Base-by-base conservation (phyloP, 2,888 invertebrate genomes). In the Deilephila porcellus region DNA sequence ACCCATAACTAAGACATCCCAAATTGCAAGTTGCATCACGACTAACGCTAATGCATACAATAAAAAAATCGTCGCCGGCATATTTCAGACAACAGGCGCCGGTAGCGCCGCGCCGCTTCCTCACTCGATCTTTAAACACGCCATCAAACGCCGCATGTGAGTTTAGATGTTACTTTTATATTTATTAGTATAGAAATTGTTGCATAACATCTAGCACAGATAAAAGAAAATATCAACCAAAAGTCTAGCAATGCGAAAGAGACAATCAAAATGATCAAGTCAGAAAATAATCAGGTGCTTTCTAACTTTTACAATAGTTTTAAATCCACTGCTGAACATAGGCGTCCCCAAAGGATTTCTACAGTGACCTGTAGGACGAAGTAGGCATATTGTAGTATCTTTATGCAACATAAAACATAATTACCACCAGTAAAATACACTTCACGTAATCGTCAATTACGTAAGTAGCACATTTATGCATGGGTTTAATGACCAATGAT, bases 1-100 rank as follows among this genome's bases (percentile, higher is more conserved):
- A 67, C 67, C 20, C n/a, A 64, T 64, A 64, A 45, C 37, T 11
- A 67, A 67, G 67, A 45, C 67, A 67, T 67, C 67, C 67, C 45
- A 45, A 67, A 67, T 52, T 67, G 67, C 67, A 67, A 67, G 19
- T 56, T 56, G n/a, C 56, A 56, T 56, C 67, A 67, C 25, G 20
- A 25, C 14, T 25, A 32, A 19, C 62, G 34, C 67, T 67, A 67
- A 67, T 67, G 67, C 67, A 52, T 17, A 25, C 45, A 52, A 67
- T 67, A 67, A 67, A 67, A 25, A 67, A 45, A 5, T 67, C 67
- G 67, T 67, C 67, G 45, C 52, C 67, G 25, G 14, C 6, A 67
- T 25, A 25, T 52, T 67, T 67, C 67, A 6, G 45, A 34, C 4
- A 20, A 17, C 63, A 34, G n/a, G 64, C 45, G 14, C 11, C 64